Evolutionary conservation across 2,113 vertebrate species (phyloP), one percentile per base, ranked within the genome.

Genomic region (Isurus oxyrinchus): DNA sequence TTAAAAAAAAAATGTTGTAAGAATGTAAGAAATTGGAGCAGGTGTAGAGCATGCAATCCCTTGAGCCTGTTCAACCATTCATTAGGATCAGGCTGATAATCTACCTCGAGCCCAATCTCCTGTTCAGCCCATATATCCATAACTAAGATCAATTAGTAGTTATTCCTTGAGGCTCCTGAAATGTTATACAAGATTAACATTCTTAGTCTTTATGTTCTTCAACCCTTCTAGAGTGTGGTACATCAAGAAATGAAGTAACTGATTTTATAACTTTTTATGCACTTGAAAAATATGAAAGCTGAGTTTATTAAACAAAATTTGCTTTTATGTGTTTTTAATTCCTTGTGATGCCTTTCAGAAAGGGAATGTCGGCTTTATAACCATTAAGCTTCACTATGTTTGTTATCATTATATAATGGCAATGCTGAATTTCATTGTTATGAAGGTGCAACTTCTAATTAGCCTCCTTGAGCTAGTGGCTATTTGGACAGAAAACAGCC

Each of bases 231-330:
- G 7, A 61, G 55, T 66, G 63, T 49, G 40, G 25, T 44, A 19
- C 94, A 95, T 69, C 40, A 95, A 95, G 63, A 95, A 95, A 31
- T 69, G 44, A 95, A 5, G 27, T 44, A 49, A 53, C 93, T 25
- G 23, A 49, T 5, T 57, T 35, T 53, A 55, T 55, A 44, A 21
- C 13, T 40, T 66, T 67, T 35, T 44, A 21, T 66, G 35, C 63
- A 57, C 3, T 53, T 67, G 27, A 10, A 44, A 69, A 88, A 55
- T 55, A 88, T 88, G 55, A 53, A 88, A 49, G 63, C 61, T 40
- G 21, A 27, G 27, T 59, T 63, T 21, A 35, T 88, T 57, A 88
- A 23, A 87, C 2, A 31, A 90, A 6, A 57, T 6, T 59, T 35
- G 8, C 49, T 53, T 90, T 90, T 5, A 25, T 35, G 8, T 76